Evolutionary conservation across 2,888 invertebrate genomes (phyloP).

Genomic region (Orthosia cruda): DNA sequence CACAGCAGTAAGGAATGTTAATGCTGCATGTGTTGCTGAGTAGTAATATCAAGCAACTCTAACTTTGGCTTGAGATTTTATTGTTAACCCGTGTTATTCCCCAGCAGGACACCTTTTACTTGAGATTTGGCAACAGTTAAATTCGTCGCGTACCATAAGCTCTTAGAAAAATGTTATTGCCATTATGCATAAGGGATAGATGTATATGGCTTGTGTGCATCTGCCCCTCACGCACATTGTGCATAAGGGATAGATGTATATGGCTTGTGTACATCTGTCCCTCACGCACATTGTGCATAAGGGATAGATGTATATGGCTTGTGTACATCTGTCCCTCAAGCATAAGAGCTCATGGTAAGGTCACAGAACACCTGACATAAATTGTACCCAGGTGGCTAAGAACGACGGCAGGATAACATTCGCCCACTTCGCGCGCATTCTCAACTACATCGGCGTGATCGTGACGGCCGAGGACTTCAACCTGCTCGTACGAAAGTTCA

Average conservation of each 20-base stretch:
- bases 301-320: background rate
- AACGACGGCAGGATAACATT: conserved; percentile 95
- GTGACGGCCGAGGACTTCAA: conserved; percentile 94
- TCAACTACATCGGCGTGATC: conserved; percentile 94
- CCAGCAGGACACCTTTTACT: background rate
- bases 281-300: too few species aligned
- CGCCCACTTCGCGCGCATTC: conserved; percentile 94
- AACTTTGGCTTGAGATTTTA: background rate
- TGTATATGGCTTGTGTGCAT: too few species aligned
- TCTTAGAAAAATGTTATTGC: too few species aligned
- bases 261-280: too few species aligned
- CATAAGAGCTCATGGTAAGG: too few species aligned
- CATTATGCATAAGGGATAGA: too few species aligned
- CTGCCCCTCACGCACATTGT: too few species aligned
- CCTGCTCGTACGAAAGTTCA: conserved; percentile 94
- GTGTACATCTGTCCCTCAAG: too few species aligned
- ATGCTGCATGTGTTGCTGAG: too few species aligned
- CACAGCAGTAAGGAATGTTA: background rate
- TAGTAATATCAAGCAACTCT: background rate
- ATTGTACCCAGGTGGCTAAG: conserved; percentile 92
- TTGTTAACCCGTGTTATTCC: background rate
- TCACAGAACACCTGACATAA: too few species aligned
- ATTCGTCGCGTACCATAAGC: too few species aligned
- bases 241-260: too few species aligned
- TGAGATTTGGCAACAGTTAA: background rate